Base-by-base conservation (phyloP, 2,113 vertebrate species). In the Romanogobio albipinnatus region DNA sequence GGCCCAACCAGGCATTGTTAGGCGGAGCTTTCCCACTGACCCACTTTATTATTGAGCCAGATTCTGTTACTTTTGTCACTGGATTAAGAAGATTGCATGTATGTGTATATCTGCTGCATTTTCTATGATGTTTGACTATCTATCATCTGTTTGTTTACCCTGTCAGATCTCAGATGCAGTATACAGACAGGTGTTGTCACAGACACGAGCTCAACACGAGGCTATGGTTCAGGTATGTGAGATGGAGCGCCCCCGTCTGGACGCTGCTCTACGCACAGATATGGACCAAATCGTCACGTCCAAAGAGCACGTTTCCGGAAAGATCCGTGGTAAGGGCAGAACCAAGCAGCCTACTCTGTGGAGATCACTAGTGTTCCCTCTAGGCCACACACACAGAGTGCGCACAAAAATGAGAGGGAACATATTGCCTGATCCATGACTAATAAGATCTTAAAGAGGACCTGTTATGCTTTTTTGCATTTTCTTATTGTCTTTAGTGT, bases 281-380 rank as follows among this genome's bases (percentile, higher is more conserved):
- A 96, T 99, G 96, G 98, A 99, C 91, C 98, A 99, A 92, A 97
- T 99, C 88, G 97, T 99, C 92, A 95, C 96, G 8, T 98, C 97
- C 15, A 99, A 98, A 93, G 98, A 99, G 90, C 97, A 98, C 29
- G 89, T 99, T 89, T 95, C 95, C 90, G 96, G 93, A 96, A 98
- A 98, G 93, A 97, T 99, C 89, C 93, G 94, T 91, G 96, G 98
- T 99, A 76, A 77, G 85, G 62, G 36, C 22, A 56, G 15, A 51
- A 17, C 6, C 74, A 53, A 29, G 36, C 17, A 36, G 9, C 33
- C 64, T 22, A 10, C 17, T 39, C 1, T 68, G 33, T 68, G 33
- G 33, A 36, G 8, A 36, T 68, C 8, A 68, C 15, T 22, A 68
- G 9, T 5, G 33, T 24, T 24, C 58, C 58, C 22, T 10, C 9